These are phyloP conservation scores for Drosophila borborema DNA, from an alignment of 2,888 invertebrate genomes.

Conservation along the genomic window DNA sequence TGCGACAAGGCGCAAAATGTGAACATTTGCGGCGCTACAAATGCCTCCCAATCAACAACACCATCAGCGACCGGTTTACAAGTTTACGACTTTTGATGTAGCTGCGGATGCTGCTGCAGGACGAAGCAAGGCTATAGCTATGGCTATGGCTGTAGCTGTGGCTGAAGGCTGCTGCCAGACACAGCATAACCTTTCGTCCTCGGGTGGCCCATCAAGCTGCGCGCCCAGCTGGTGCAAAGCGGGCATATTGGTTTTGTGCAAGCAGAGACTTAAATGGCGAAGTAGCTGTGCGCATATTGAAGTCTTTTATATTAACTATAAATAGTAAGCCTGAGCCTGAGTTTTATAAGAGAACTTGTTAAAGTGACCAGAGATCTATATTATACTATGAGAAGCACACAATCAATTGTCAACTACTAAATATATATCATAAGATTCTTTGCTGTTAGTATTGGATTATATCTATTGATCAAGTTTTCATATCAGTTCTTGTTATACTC, in stretches of 20 bases:
- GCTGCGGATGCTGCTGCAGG: conserved; percentile 15
- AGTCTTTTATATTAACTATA: too few relatives aligned
- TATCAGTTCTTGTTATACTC: not conserved
- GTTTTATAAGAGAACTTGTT: too few relatives aligned
- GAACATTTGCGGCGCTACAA: conserved; percentile 69
- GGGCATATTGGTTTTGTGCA: conserved; percentile 1
- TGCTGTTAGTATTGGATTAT: not conserved
- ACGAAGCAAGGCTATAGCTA: not conserved
- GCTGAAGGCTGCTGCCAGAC: conserved; percentile 18
- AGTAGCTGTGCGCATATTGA: too few relatives aligned
- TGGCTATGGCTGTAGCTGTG: not conserved
- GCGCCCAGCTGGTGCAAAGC: not conserved
- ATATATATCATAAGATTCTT: not conserved
- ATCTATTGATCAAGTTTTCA: not conserved
- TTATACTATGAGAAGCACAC: too few relatives aligned
- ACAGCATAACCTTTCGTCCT: conserved; percentile 17
- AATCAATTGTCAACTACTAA: too few relatives aligned
- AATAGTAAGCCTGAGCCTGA: too few relatives aligned
- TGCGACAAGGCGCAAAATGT: conserved; percentile 59
- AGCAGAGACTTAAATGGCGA: too few relatives aligned
- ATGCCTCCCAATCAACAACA: conserved; percentile 75
- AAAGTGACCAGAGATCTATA: too few relatives aligned
- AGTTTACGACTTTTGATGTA: conserved; percentile 77
- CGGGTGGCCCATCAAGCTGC: not conserved
- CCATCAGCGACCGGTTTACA: conserved; percentile 75